Base-by-base conservation (phyloP, 2,888 invertebrate genomes). In the Neoaliturus tenellus region DNA sequence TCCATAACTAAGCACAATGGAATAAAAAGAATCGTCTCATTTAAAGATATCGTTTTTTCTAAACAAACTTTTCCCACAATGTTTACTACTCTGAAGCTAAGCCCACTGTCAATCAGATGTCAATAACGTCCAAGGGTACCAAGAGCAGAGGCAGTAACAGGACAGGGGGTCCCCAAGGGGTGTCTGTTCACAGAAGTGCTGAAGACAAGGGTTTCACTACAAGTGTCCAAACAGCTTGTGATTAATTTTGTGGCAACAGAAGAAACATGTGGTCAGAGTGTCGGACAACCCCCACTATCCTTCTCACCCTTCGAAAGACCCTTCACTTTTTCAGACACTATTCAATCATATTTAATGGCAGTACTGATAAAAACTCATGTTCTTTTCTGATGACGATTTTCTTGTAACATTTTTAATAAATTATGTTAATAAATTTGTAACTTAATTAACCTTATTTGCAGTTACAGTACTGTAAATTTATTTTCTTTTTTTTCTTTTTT, bases 221-320 rank as follows among this genome's bases (percentile, higher is more conserved):
- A 67, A 35, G 71, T 71, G 71, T 71, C 33, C 71, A 71, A 71
- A 71, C 71, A 71, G 20, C 35, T 3, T 33, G 71, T 39, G 71
- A 71, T 71, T 71, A 39, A 71, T 71, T 35, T 71, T 35, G 71
- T 39, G 20, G 39, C 71, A 20, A n/a, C 2, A 33, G 67, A 67
- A 33, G 55, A 31, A 62, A 71, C 71, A 71, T 39, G 71, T 71
- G 71, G 71, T 71, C 71, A 71, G 71, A 20, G 28, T 28, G 62
- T 28, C 62, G 51, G 51, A 51, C 51, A 23, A 2, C 39, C n/a
- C 44, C 10, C 5, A 39, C 39, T n/a, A 55, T 23, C 55, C 55
- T 23, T 44, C 44, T 39, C 44, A 44, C 44, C 44, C 44, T 39
- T 12, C 39, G 17, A 44, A 44, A 8, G 39, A 5, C 48, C 48